Evolutionary conservation across 2,888 invertebrate genomes (phyloP).

Genomic region (Apamea anceps): DNA sequence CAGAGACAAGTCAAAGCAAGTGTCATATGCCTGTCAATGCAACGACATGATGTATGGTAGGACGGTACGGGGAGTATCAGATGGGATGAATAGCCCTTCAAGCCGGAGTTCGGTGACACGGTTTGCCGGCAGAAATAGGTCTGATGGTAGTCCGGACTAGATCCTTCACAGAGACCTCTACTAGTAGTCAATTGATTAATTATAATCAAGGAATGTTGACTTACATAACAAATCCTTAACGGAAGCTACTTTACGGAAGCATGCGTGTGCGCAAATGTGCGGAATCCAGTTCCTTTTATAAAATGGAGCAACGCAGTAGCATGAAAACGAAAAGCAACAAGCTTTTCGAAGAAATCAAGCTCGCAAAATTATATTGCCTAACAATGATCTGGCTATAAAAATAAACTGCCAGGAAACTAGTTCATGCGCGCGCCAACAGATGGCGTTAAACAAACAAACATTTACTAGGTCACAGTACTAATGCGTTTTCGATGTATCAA

Average conservation of each 20-base stretch:
- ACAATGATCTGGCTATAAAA: slow-evolving; percentile 48
- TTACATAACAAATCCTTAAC: no score
- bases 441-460: slow-evolving; percentile 64
- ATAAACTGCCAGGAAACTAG: slow-evolving; percentile 49
- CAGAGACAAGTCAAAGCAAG: no score
- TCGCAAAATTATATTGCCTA: slow-evolving; percentile 49
- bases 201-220: not conserved
- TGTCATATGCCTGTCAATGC: no score
- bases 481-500: slow-evolving; percentile 13
- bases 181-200: no score
- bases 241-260: not conserved
- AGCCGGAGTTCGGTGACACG: no score
- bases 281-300: slow-evolving; percentile 10
- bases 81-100: no score
- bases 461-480: slow-evolving; percentile 49
- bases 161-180: not conserved
- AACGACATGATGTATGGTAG: no score
- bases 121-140: no score
- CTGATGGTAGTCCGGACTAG: not conserved
- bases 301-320: slow-evolving; percentile 31
- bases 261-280: slow-evolving; percentile 28
- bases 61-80: no score
- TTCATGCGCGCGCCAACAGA: slow-evolving; percentile 58
- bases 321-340: slow-evolving; percentile 30
- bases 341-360: slow-evolving; percentile 47